A percentile compares a stretch with the other conserved stretches of the same genome.
These are phyloP conservation scores for Plecturocebus donacophilus DNA, from an alignment of 2,113 vertebrate species.

Conservation along the genomic window DNA sequence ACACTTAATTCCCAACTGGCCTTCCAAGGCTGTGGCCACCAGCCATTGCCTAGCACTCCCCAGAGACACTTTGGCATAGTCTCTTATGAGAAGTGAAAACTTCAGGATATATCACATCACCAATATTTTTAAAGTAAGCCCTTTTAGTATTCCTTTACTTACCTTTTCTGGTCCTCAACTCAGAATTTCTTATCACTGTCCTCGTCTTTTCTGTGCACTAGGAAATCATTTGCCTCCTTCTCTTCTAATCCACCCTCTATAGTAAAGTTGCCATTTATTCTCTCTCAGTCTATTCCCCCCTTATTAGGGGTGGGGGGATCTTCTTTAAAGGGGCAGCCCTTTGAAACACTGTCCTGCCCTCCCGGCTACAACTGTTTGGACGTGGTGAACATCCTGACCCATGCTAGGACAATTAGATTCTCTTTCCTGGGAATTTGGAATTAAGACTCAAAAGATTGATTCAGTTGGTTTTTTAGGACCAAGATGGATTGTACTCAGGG, in stretches of 20 bases:
- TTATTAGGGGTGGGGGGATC: not conserved
- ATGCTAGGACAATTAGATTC: not conserved
- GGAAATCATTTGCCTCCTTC: not conserved
- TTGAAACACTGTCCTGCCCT: not conserved
- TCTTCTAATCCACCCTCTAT: not conserved
- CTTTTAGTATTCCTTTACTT: not conserved
- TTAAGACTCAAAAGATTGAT: not conserved
- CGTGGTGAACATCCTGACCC: not conserved
- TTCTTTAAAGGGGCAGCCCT: not conserved
- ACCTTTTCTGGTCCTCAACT: not conserved
- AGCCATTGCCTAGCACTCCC: not conserved
- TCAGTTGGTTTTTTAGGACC: not conserved
- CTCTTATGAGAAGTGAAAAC: not conserved
- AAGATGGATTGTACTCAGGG: not conserved
- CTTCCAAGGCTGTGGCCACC: not conserved
- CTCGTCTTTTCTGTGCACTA: not conserved
- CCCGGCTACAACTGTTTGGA: not conserved
- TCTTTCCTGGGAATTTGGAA: conserved; percentile 10
- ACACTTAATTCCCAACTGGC: not conserved
- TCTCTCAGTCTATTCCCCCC: not conserved
- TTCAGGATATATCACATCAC: not conserved
- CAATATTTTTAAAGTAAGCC: not conserved
- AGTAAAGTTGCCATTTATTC: not conserved
- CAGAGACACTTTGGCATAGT: not conserved
- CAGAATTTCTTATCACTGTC: conserved; percentile 10